Conservation (phyloP, 1,140 invertebrate genomes). For the Meloidogyne floridensis region DNA sequence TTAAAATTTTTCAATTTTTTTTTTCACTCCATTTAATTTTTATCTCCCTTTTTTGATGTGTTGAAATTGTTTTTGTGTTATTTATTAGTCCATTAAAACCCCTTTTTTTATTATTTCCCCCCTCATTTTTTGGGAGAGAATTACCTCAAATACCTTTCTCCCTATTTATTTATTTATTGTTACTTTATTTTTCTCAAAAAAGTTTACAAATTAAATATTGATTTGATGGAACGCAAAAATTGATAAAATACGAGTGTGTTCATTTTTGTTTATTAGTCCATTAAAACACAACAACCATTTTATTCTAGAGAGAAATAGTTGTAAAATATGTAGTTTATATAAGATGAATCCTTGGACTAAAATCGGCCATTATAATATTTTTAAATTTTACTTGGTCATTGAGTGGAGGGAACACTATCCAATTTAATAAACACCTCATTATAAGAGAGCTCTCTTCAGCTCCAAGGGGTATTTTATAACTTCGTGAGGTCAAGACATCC, state of each 20-base stretch:
- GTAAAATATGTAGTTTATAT: neutral
- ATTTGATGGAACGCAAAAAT: no score
- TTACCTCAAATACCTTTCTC: neutral
- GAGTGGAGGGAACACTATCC: no score
- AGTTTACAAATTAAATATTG: no score
- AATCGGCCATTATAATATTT: neutral
- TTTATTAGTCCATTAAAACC: neutral
- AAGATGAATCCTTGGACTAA: no score
- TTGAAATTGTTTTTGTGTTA: neutral
- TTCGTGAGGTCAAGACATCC: no score
- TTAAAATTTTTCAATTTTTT: no score
- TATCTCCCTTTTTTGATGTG: neutral
- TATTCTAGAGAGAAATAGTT: neutral
- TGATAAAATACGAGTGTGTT: no score
- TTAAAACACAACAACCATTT: neutral
- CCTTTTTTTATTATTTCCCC: neutral
- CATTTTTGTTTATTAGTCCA: neutral
- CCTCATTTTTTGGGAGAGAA: neutral
- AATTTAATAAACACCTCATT: no score
- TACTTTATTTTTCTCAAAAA: neutral
- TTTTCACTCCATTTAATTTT: no score
- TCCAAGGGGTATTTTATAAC: no score
- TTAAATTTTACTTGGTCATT: neutral
- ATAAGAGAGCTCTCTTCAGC: no score
- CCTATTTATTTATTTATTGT: neutral